A percentile compares a stretch with the other conserved stretches of the same genome.
phyloP scores from a whole-genome alignment of 2,797 vertebrate species.

The Falco peregrinus region DNA sequence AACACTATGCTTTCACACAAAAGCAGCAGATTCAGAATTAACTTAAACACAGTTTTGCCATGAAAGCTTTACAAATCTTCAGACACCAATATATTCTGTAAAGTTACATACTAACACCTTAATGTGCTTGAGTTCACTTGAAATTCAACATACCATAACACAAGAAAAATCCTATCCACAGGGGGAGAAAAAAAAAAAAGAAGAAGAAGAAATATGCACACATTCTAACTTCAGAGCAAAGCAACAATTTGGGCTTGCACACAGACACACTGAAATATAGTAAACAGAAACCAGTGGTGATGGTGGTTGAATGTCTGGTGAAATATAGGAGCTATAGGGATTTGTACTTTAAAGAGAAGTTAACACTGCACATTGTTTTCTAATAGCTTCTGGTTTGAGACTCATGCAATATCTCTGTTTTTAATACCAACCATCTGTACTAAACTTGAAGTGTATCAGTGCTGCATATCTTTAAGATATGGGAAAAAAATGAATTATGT shows the following conservation, averaged over 20 bases:
- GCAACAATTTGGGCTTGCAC: background rate
- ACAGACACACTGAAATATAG: background rate
- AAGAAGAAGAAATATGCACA: background rate
- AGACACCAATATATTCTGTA: background rate
- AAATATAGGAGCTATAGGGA: background rate
- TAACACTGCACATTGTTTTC: background rate
- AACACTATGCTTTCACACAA: background rate
- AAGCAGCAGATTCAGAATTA: background rate
- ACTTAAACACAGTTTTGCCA: background rate
- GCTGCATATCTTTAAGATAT: background rate
- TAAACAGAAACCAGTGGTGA: background rate
- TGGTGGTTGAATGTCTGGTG: background rate
- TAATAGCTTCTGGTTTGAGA: background rate
- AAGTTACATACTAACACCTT: background rate
- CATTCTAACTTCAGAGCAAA: background rate
- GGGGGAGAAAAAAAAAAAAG: rapidly evolving
- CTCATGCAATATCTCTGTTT: background rate
- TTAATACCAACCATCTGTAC: constrained; percentile 4
- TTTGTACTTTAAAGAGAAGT: background rate
- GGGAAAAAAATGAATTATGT: background rate
- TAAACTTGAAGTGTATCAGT: background rate
- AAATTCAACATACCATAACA: background rate
- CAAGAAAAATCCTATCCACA: background rate
- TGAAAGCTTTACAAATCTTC: background rate
- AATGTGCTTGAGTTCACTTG: background rate